Percentiles rank a stretch among this genome's conserved stretches.
Evolutionary conservation across 2,113 vertebrate species (phyloP).

Genomic region (Cheilinus undulatus): DNA sequence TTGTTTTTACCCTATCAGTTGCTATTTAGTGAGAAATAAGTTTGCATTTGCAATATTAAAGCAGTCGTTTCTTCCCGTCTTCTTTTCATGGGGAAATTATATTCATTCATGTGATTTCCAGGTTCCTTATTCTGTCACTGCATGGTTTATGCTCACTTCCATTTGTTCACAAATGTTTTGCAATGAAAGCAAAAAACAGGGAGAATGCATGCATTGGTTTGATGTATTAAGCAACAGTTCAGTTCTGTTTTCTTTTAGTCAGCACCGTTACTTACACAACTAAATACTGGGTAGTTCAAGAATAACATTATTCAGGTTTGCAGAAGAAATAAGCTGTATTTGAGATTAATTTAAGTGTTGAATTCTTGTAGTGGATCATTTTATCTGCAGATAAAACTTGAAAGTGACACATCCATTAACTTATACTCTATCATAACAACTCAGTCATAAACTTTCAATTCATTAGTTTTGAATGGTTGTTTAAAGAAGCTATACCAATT

Average conservation of each 20-base stretch:
- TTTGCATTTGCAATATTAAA: not conserved
- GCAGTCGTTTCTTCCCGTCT: not conserved
- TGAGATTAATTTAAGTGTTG: not conserved
- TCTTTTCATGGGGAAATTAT: not conserved
- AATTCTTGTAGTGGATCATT: not conserved
- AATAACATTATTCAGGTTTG: not conserved
- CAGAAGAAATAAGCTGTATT: too few relatives aligned
- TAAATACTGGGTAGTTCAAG: not conserved
- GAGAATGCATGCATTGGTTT: not conserved
- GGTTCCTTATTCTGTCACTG: conserved; percentile 45
- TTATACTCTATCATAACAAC: not conserved
- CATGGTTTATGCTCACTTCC: conserved; percentile 27
- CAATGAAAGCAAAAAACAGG: conserved; percentile 32
- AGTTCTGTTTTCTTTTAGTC: conserved; percentile 19
- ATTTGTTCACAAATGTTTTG: conserved; percentile 40
- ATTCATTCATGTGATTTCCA: conserved; percentile 19
- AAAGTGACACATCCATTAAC: not conserved
- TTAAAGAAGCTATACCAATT: too few relatives aligned
- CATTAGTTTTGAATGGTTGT: too few relatives aligned
- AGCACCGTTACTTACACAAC: not conserved
- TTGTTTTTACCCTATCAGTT: conserved; percentile 13
- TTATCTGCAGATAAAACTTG: conserved; percentile 8
- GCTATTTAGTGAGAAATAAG: conserved; percentile 17
- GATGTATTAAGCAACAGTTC: not conserved
- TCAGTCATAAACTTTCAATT: not conserved